A percentile compares a stretch with the other conserved stretches of the same genome.
Conservation (phyloP, 2,888 invertebrate genomes). For the Scaptomyza parva region DNA sequence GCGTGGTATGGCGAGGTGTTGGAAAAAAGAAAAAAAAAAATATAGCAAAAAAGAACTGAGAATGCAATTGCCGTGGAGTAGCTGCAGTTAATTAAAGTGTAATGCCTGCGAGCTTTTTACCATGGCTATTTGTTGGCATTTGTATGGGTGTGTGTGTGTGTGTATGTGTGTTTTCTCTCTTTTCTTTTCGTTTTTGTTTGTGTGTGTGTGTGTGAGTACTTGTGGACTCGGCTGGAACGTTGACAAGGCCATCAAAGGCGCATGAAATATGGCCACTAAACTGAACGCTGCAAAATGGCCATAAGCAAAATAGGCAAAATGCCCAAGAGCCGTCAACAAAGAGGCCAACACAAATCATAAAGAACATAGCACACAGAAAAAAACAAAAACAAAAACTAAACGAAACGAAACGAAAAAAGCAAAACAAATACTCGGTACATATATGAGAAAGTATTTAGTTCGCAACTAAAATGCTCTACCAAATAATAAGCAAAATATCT, state of each 20-base stretch:
- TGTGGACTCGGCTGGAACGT: constrained; percentile 25
- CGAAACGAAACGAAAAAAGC: no score
- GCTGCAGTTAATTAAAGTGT: constrained; percentile 62
- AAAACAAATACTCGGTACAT: no score
- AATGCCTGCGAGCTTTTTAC: constrained; percentile 28
- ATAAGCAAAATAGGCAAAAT: constrained; percentile 41
- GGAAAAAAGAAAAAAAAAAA: constrained; percentile 4
- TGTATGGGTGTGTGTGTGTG: background rate
- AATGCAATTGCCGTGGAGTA: constrained; percentile 56
- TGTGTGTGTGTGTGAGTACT: background rate
- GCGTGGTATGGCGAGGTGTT: background rate
- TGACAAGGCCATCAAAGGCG: constrained; percentile 63
- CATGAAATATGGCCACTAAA: constrained; percentile 60
- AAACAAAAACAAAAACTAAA: background rate
- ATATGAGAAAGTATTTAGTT: background rate
- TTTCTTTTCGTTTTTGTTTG: background rate
- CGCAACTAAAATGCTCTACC: constrained; percentile 5
- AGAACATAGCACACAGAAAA: background rate
- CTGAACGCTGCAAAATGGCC: constrained; percentile 51
- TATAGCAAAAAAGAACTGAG: constrained; percentile 12
- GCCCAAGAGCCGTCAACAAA: constrained; percentile 51
- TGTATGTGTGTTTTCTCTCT: background rate
- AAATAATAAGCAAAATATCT: no score
- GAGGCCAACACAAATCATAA: constrained; percentile 55
- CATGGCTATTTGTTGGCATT: background rate